Percentiles rank a stretch among this genome's conserved stretches.
Conservation (phyloP, 2,888 invertebrate species). For the Drosophila suboccidentalis region DNA sequence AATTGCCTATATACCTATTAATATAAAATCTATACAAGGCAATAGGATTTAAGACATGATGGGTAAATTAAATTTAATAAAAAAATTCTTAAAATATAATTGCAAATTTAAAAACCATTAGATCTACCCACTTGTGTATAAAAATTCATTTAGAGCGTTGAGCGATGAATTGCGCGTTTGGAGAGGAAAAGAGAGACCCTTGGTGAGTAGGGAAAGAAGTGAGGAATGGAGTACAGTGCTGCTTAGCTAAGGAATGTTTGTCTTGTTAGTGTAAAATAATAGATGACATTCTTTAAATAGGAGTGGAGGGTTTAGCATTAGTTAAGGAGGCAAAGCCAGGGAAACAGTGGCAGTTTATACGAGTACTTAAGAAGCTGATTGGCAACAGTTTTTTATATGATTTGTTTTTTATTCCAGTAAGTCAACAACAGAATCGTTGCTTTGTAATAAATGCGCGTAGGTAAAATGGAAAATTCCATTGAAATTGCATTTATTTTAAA, state of each 20-base stretch:
- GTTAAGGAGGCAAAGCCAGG: not conserved
- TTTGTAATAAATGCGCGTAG: conserved; percentile 44
- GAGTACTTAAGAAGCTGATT: conserved; percentile 13
- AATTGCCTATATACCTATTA: no score
- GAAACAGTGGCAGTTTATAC: not conserved
- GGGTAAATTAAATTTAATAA: no score
- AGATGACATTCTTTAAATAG: conserved; percentile 35
- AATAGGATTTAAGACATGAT: no score
- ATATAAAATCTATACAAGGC: no score
- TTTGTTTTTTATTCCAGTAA: conserved; percentile 40
- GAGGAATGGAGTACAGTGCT: conserved; percentile 3
- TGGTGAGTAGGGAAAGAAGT: not conserved
- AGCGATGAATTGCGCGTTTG: conserved; percentile 32
- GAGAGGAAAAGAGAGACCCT: not conserved
- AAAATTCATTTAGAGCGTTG: conserved; percentile 63
- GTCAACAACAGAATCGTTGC: conserved; percentile 15
- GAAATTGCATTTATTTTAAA: conserved; percentile 73
- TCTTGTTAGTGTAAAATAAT: conserved; percentile 78
- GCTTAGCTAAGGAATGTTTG: conserved; percentile 62
- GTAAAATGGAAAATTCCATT: conserved; percentile 62
- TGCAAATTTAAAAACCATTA: not conserved
- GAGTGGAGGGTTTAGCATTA: not conserved
- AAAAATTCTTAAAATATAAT: no score
- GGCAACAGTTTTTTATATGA: conserved; percentile 36
- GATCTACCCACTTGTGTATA: conserved; percentile 46